Conservation (phyloP, 1,140 invertebrate species). For the Acyrthosiphon pisum region DNA sequence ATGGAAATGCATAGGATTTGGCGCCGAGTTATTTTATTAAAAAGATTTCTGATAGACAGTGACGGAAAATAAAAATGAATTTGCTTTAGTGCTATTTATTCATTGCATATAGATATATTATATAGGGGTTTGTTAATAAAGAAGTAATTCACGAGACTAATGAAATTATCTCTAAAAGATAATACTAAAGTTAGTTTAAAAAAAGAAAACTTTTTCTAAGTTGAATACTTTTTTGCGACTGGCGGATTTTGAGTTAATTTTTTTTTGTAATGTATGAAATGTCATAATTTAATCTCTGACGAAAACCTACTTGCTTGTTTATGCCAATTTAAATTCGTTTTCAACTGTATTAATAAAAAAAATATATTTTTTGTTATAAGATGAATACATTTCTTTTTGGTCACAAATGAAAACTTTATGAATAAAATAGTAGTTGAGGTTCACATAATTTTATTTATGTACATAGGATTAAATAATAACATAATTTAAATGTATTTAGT, state of each 20-base stretch:
- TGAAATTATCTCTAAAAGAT: constrained; percentile 25
- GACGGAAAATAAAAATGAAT: constrained; percentile 37
- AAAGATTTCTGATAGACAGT: constrained; percentile 7
- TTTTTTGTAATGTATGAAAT: constrained; percentile 14
- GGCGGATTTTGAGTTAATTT: not conserved
- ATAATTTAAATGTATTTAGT: constrained; percentile 29
- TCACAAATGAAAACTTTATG: constrained; percentile 22
- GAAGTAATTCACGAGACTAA: constrained; percentile 23
- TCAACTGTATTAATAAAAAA: constrained; percentile 20
- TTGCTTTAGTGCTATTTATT: constrained; percentile 2
- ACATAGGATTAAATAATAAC: constrained; percentile 36
- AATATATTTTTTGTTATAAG: constrained; percentile 14
- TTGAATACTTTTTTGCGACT: not conserved
- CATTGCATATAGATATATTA: not conserved
- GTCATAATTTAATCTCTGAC: not conserved
- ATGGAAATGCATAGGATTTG: constrained; percentile 35
- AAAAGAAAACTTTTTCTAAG: not conserved
- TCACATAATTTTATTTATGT: constrained; percentile 37
- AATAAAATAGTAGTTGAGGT: constrained; percentile 37
- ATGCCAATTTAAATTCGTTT: constrained; percentile 40
- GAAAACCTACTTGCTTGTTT: constrained; percentile 32
- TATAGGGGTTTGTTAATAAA: not conserved
- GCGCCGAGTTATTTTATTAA: not conserved
- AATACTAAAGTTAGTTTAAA: constrained; percentile 12
- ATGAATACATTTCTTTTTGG: not conserved